Evolutionary conservation across 2,888 invertebrate species (phyloP), one percentile per base, ranked within the genome.

Genomic region (Penaeus monodon): DNA sequence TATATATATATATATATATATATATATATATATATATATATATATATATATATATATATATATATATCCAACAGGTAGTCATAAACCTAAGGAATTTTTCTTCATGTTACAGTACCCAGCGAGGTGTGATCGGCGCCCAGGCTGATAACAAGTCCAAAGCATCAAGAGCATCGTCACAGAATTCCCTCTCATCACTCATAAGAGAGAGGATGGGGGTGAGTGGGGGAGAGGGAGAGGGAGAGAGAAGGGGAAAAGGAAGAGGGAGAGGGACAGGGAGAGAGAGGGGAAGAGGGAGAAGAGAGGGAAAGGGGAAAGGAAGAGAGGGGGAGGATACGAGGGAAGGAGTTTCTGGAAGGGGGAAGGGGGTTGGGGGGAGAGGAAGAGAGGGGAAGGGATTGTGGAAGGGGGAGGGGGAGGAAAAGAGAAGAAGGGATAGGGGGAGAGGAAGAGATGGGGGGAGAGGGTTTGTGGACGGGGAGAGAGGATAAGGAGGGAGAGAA

Each of bases 131-230:
- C n/a, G 81, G 81, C 1, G 64, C 38, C n/a, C 33, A 68, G 0
- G n/a, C 77, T 38, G 81, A 77, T 12, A 63, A 24, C n/a, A 44
- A n/a, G 33, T 82, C 76, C 27, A 86, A 68, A 22, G 76, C 77
- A 8, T 66, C 81, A 12, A 24, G 70, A 38, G 81, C 86, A 12
- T 66, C 86, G 0, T 86, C 86, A 12, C 83, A 80, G 64, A 89
- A 89, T 64, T 89, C 89, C 38, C 80, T 89, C 29, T 88, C 88
- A 1, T 88, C 88, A 74, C 88, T 89, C 44, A 83, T 89, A 63
- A 64, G 65, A 33, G 83, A 83, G 49, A 87, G 63, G 68, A 83
- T 87, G 83, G 87, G 83, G 87, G 83, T 83, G 73, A 79, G 87
- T 29, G 29, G 20, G 29, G 17, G 22, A 33, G 27, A 68, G 65